A percentile compares a stretch with the other conserved stretches of the same genome.
These are phyloP conservation scores for Sisyra nigra DNA, from an alignment of 2,888 invertebrate species.

Conservation along the genomic window DNA sequence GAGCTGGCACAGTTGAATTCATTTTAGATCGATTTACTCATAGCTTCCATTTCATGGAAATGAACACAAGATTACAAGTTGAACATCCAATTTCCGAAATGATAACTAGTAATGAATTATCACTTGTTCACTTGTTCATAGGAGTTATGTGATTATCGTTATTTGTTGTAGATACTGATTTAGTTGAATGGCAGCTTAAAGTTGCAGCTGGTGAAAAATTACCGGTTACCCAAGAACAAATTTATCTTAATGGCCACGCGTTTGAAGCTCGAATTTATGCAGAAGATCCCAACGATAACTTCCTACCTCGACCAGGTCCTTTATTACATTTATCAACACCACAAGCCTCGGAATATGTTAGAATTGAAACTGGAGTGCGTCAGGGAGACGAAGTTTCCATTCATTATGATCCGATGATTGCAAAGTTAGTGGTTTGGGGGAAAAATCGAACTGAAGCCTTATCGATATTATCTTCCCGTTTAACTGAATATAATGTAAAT, in stretches of 20 bases:
- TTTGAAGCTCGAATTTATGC: slow-evolving; percentile 97
- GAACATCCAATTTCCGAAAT: slow-evolving; percentile 97
- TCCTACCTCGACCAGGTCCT: slow-evolving; percentile 88
- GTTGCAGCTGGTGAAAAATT: slow-evolving; percentile 79
- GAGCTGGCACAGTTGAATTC: slow-evolving; percentile 97
- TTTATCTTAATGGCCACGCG: slow-evolving; percentile 68
- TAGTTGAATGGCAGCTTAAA: slow-evolving; percentile 95
- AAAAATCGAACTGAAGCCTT: slow-evolving; percentile 67
- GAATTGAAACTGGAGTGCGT: slow-evolving; percentile 78
- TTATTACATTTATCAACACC: slow-evolving; percentile 66
- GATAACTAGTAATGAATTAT: slow-evolving; percentile 57
- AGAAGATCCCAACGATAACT: slow-evolving; percentile 67
- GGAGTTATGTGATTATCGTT: slow-evolving; percentile 3
- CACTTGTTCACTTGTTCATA: too few relatives aligned
- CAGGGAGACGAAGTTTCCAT: slow-evolving; percentile 93
- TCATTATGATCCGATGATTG: slow-evolving; percentile 99
- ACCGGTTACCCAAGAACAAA: slow-evolving; percentile 65
- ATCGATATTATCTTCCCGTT: slow-evolving; percentile 52
- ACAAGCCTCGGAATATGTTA: slow-evolving; percentile 38
- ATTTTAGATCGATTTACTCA: slow-evolving; percentile 75
- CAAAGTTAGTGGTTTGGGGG: slow-evolving; percentile 95
- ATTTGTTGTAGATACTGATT: slow-evolving; percentile 50
- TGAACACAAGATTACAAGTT: slow-evolving; percentile 94
- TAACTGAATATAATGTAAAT: slow-evolving; percentile 72
- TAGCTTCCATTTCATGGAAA: slow-evolving; percentile 98